Conservation (phyloP, 2,888 invertebrate species). For the Agrotis exclamationis region DNA sequence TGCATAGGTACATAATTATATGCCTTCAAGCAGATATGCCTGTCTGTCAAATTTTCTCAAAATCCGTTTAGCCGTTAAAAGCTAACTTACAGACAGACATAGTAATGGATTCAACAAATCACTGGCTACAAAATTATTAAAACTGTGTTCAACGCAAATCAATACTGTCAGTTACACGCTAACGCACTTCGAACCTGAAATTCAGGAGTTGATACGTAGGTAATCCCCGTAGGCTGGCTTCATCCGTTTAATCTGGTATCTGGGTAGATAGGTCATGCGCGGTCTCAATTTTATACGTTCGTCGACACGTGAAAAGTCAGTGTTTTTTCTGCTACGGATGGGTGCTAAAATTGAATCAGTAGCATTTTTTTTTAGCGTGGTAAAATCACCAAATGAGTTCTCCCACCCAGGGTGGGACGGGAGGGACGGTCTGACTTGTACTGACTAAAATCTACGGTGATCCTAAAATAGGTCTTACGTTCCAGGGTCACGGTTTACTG, state of each 20-base stretch:
- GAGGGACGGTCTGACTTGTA: no score
- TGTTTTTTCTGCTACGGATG: no score
- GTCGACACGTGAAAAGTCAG: background rate
- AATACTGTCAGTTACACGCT: background rate
- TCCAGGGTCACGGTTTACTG: no score
- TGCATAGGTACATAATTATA: no score
- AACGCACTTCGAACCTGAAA: constrained; percentile 4
- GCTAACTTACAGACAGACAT: background rate
- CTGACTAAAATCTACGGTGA: no score
- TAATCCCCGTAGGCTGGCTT: constrained; percentile 21
- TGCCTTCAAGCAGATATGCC: no score
- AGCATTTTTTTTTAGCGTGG: no score
- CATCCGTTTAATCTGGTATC: constrained; percentile 18
- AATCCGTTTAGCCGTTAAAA: background rate
- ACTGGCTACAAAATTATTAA: background rate
- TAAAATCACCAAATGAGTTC: no score
- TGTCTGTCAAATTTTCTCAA: no score
- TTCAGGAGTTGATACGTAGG: constrained; percentile 5
- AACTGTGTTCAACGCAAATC: background rate
- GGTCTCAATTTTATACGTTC: background rate
- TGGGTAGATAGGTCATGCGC: constrained; percentile 18
- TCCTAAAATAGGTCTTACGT: no score
- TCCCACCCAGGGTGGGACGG: no score
- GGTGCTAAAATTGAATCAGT: no score
- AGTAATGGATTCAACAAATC: background rate